These are phyloP conservation scores for Drosophila funebris DNA, from an alignment of 1,140 invertebrate species.

Conservation along the genomic window DNA sequence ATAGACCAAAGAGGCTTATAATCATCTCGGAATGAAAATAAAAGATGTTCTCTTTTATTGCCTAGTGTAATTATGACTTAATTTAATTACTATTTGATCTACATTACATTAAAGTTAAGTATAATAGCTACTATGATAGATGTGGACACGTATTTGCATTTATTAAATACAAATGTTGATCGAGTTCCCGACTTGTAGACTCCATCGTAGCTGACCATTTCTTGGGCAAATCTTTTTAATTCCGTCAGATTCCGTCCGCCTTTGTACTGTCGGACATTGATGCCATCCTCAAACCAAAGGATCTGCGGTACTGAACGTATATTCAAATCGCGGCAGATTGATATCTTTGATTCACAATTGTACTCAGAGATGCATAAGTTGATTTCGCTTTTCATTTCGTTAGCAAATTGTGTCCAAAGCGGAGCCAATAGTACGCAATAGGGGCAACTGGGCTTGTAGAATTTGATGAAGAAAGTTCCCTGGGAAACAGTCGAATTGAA, in stretches of 20 bases:
- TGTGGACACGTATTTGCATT: too few relatives aligned
- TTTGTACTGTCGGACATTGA: not conserved
- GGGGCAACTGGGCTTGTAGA: not conserved
- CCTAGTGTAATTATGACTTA: too few relatives aligned
- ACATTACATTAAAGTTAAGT: too few relatives aligned
- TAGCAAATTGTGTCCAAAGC: not conserved
- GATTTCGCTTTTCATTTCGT: not conserved
- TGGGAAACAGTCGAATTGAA: not conserved
- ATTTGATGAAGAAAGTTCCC: constrained; percentile 11
- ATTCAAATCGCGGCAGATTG: not conserved
- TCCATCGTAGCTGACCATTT: not conserved
- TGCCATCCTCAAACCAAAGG: not conserved
- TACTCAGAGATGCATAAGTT: not conserved
- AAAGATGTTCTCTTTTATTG: too few relatives aligned
- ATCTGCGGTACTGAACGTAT: not conserved
- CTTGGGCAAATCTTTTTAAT: not conserved
- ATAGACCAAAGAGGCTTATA: too few relatives aligned
- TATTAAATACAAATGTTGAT: not conserved
- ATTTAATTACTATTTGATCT: too few relatives aligned
- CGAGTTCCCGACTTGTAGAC: not conserved
- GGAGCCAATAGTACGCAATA: not conserved
- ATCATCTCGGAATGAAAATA: too few relatives aligned
- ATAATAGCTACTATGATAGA: too few relatives aligned
- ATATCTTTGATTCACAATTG: not conserved
- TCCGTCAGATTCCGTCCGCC: not conserved